Conservation (phyloP, 2,888 invertebrate species). For the Hirtodrosophila histrioides region DNA sequence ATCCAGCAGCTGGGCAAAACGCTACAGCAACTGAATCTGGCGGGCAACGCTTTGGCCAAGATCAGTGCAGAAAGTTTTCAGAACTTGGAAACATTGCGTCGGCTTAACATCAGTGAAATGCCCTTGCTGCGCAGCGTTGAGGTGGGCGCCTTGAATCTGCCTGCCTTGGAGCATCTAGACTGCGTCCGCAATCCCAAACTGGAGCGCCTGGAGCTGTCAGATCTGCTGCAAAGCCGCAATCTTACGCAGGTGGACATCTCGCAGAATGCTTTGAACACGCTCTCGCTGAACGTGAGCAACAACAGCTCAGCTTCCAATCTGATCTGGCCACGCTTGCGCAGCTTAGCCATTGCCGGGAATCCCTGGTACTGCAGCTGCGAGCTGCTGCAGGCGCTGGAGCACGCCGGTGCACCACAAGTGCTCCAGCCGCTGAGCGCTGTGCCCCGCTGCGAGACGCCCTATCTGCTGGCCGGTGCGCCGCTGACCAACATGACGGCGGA, state of each 20-base stretch:
- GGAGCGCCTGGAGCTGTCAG: conserved; percentile 86
- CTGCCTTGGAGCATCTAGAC: conserved; percentile 81
- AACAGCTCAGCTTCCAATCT: conserved; percentile 20
- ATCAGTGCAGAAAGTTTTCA: conserved; percentile 87
- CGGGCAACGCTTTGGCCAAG: conserved; percentile 87
- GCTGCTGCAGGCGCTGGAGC: conserved; percentile 80
- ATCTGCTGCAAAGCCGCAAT: conserved; percentile 79
- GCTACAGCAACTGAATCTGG: conserved; percentile 87
- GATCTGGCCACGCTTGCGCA: conserved; percentile 84
- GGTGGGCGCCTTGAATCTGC: conserved; percentile 82
- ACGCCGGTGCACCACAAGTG: conserved; percentile 60
- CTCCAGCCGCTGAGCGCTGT: conserved; percentile 46
- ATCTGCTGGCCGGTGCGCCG: conserved; percentile 76
- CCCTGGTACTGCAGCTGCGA: conserved; percentile 88
- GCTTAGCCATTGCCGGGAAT: conserved; percentile 87
- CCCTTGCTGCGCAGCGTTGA: conserved; percentile 86
- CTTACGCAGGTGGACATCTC: conserved; percentile 87
- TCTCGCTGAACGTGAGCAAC: conserved; percentile 56
- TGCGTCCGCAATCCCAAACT: conserved; percentile 85
- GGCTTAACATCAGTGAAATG: conserved; percentile 87
- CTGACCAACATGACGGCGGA: conserved; percentile 78
- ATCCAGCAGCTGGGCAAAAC: conserved; percentile 86
- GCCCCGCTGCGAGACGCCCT: conserved; percentile 82
- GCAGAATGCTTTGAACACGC: conserved; percentile 86
- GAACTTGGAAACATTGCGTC: conserved; percentile 86